These are phyloP conservation scores for Microcebus jonahi DNA, from an alignment of 2,113 vertebrate species.

Conservation along the genomic window DNA sequence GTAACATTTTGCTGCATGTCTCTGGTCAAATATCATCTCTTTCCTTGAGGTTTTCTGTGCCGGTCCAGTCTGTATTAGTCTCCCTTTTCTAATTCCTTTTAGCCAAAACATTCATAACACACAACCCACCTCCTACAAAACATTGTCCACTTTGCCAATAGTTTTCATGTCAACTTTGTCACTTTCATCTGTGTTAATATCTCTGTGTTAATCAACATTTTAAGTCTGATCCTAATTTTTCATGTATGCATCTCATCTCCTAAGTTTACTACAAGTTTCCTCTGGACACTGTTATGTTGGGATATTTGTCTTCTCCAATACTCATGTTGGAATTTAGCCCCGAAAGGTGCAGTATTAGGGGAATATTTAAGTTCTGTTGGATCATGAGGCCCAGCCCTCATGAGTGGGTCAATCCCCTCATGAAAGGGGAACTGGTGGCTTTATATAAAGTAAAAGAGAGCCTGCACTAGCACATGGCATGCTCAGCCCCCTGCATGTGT, in stretches of 20 bases:
- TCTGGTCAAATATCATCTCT: not conserved
- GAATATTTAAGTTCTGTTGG: too few relatives aligned
- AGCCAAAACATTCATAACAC: not conserved
- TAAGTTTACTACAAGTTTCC: not conserved
- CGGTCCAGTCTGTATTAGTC: not conserved
- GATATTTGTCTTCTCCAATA: too few relatives aligned
- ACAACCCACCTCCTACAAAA: not conserved
- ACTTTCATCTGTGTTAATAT: not conserved
- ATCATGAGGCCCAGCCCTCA: too few relatives aligned
- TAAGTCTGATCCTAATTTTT: not conserved
- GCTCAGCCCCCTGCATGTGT: too few relatives aligned
- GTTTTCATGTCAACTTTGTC: not conserved
- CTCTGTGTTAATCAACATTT: not conserved
- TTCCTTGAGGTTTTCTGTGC: not conserved
- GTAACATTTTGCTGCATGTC: not conserved
- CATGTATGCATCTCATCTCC: not conserved
- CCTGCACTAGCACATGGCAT: too few relatives aligned
- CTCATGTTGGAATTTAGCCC: too few relatives aligned
- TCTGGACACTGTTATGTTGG: too few relatives aligned
- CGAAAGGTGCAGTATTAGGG: too few relatives aligned
- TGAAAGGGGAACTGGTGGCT: too few relatives aligned
- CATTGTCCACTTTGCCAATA: not conserved
- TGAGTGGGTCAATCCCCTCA: too few relatives aligned
- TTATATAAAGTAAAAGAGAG: too few relatives aligned
- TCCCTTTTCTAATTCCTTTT: not conserved